Evolutionary conservation across 1,140 invertebrate genomes (phyloP).

Genomic region (Eumeta japonica): DNA sequence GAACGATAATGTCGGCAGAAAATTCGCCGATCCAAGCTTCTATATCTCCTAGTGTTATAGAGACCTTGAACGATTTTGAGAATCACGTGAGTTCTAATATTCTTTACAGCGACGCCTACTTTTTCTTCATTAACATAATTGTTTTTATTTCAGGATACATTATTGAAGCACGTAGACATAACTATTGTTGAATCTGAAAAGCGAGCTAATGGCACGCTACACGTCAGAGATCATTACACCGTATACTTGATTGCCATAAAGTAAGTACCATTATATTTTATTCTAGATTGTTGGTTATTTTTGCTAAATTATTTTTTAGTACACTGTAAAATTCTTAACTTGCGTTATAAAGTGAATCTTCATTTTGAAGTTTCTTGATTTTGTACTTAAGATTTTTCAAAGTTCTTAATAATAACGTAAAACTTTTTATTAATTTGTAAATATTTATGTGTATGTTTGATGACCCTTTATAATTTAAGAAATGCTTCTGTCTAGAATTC

Average conservation of each 20-base stretch:
- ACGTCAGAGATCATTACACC: conserved; percentile 79
- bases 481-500: no score
- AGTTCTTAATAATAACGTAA: no score
- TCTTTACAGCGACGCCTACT: conserved; percentile 28
- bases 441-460: no score
- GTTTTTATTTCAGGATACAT: conserved; percentile 60
- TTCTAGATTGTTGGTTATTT: conserved; percentile 10
- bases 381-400: no score
- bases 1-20: conserved; percentile 35
- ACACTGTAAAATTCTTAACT: no score
- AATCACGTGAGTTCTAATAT: conserved; percentile 31
- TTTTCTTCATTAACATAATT: conserved; percentile 19
- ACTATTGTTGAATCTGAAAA: conserved; percentile 82
- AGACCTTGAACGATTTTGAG: conserved; percentile 38
- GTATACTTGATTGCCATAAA: conserved; percentile 83
- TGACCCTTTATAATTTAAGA: no score
- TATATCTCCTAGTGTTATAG: conserved; percentile 28
- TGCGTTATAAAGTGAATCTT: no score
- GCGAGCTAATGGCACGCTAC: conserved; percentile 73
- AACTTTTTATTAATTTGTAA: no score
- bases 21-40: conserved; percentile 37
- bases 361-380: no score
- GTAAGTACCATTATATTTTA: conserved; percentile 52
- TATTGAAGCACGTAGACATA: conserved; percentile 79
- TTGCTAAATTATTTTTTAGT: background rate